Conservation (phyloP, 2,888 invertebrate genomes). For the Machimus atricapillus region DNA sequence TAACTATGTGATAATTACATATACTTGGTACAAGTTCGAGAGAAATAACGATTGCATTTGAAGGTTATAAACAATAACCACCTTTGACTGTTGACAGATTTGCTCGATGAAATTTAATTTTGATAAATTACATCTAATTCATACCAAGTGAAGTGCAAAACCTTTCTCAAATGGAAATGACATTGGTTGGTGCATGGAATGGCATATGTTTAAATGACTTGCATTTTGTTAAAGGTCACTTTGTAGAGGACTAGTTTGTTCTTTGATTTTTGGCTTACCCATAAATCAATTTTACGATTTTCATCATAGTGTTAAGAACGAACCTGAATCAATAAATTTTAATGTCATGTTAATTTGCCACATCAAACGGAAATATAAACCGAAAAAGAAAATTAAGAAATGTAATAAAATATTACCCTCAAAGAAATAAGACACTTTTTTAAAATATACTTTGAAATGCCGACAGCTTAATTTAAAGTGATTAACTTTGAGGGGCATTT, state of each 20-base stretch:
- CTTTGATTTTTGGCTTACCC: not conserved
- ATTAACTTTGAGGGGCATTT: not conserved
- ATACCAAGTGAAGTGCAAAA: not conserved
- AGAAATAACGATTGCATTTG: not conserved
- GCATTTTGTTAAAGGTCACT: not conserved
- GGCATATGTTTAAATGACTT: not conserved
- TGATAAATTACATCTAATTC: not conserved
- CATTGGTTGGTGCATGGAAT: not conserved
- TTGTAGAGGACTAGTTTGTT: not conserved
- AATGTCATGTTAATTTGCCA: not conserved
- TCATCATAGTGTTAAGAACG: not conserved
- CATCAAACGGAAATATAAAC: not conserved
- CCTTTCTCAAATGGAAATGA: not conserved
- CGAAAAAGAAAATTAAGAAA: not conserved
- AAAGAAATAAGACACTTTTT: not conserved
- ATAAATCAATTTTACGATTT: not conserved
- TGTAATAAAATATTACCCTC: not conserved
- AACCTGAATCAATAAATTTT: not conserved
- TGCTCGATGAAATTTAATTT: not conserved
- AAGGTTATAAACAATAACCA: not conserved
- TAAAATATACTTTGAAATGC: not conserved
- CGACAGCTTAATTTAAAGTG: not conserved
- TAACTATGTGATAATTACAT: not conserved
- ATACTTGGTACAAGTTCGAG: not conserved
- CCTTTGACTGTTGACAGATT: not conserved